Base-by-base conservation (phyloP, 2,113 vertebrate species). In the Alethe castanea region DNA sequence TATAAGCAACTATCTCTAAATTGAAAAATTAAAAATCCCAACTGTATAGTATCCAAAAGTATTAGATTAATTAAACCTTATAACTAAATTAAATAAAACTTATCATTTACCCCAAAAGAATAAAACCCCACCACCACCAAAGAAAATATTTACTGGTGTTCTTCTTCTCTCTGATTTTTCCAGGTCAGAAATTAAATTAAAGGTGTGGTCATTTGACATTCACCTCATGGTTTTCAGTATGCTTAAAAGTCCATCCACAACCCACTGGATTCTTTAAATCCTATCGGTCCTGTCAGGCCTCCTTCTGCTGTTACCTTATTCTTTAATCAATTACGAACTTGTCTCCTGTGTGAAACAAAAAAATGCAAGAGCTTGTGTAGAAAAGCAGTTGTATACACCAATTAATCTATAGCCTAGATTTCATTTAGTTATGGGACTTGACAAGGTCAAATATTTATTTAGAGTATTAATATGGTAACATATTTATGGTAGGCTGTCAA, bases 371-470 rank as follows among this genome's bases (percentile, higher is more conserved):
- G 3, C 20, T 45, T 40, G 12, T 88, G 25, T 57, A 62, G 28
- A 91, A 77, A 72, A 62, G 71, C 6, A 18, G 64, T 59, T 31
- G 33, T 74, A 33, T 80, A 33, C 29, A 65, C 44, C 33, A 94
- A 81, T 89, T 93, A 57, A 33, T 60, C 38, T 71, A 81, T 33
- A 84, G 36, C 22, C 25, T 44, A 24, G 31, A 42, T 57, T 88
- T 76, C 6, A 36, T 42, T 74, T 82, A 36, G 48, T 54, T 82
- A 44, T 9, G 47, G 16, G 45, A 35, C 76, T 70, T 33, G 24
- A 65, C 83, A 91, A 77, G 92, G 79, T 87, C 57, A 64, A 53
- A 64, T 91, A 33, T 47, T 81, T 60, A 31, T 95, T 95, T 76
- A 54, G 29, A 69, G 7, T 25, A 42, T 19, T 65, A 35, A 54